Evolutionary conservation across 2,113 vertebrate species (phyloP), one percentile per base, ranked within the genome.

Genomic region (Pithys albifrons): DNA sequence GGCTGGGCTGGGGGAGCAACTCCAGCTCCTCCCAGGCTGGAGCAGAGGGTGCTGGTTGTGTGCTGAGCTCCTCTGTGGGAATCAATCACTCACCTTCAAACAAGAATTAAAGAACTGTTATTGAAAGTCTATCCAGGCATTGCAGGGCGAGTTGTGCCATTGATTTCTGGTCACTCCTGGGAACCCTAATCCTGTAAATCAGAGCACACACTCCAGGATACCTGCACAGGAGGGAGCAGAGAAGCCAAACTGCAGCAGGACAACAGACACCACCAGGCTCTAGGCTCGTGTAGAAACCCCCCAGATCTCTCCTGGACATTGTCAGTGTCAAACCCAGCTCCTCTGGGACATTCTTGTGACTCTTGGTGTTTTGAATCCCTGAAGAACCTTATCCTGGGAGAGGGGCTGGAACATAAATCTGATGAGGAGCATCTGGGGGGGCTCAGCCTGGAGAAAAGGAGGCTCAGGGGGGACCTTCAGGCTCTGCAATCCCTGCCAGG

Each of bases 151-250:
- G 62, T 28, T 7, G 1, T 9, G 35, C 48, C 41, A 13, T 22
- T 61, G 88, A 4, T 64, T 80, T 15, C 88, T 85, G 1, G 6
- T 45, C 19, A 3, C 49, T 13, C 12, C 28, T 81, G 85, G 70
- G 51, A 48, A 6, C 1, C 3, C 9, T 52, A 3, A 61, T n/a
- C 18, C 27, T 19, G 11, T 24, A 13, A 49, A 35, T 51, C 3
- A 0, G 65, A 77, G 49, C 59, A 15, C 58, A 39, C 6, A 0
- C 17, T 29, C n/a, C 28, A 2, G 6, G 4, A 3, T 7, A 0
- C 24, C 67, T 69, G 66, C 48, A 3, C 1, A 0, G 33, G 20
- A 23, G 29, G 18, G 22, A 33, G 33, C 37, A 3, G 3, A 5
- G 43, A 58, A 14, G 64, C 52, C n/a, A 14, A 55, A 12, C 23